These are phyloP conservation scores for Ricordea florida DNA, from an alignment of 92 coral and sea anemone species.

Conservation along the genomic window DNA sequence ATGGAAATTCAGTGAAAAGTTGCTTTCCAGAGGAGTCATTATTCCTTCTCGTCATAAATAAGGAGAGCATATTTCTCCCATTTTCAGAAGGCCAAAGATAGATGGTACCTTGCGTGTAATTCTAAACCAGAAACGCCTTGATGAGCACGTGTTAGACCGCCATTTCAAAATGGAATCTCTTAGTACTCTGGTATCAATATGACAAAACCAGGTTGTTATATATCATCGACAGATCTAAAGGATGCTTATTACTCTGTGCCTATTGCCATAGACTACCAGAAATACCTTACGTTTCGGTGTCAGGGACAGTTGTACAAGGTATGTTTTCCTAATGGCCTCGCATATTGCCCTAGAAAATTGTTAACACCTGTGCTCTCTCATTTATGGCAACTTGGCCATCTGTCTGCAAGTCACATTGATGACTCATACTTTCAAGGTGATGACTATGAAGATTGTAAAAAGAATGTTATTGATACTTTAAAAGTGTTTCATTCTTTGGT, in stretches of 20 bases:
- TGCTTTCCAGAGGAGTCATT: not conserved
- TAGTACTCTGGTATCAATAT: constrained; percentile 6
- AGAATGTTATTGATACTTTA: constrained; percentile 36
- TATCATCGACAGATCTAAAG: constrained; percentile 53
- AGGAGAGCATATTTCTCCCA: not conserved
- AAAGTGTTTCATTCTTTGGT: constrained; percentile 16
- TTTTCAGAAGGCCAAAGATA: too few species aligned
- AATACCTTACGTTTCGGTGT: constrained; percentile 41
- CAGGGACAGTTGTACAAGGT: constrained; percentile 35
- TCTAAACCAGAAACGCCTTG: not conserved
- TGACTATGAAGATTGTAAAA: constrained; percentile 19
- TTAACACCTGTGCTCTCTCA: constrained; percentile 15
- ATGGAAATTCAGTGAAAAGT: not conserved
- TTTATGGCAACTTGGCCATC: constrained; percentile 26
- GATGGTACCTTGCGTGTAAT: not conserved
- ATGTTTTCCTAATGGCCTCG: constrained; percentile 56
- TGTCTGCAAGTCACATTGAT: constrained; percentile 34
- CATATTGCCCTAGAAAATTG: constrained; percentile 18
- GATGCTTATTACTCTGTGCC: constrained; percentile 52
- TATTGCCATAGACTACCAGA: constrained; percentile 23
- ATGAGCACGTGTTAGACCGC: constrained; percentile 20
- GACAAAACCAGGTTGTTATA: constrained; percentile 18
- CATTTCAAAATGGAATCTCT: constrained; percentile 40
- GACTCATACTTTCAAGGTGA: constrained; percentile 27
- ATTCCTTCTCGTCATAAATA: not conserved